Evolutionary conservation across 2,888 invertebrate species (phyloP), one percentile per base, ranked within the genome.

Genomic region (Macrosiphum euphorbiae): DNA sequence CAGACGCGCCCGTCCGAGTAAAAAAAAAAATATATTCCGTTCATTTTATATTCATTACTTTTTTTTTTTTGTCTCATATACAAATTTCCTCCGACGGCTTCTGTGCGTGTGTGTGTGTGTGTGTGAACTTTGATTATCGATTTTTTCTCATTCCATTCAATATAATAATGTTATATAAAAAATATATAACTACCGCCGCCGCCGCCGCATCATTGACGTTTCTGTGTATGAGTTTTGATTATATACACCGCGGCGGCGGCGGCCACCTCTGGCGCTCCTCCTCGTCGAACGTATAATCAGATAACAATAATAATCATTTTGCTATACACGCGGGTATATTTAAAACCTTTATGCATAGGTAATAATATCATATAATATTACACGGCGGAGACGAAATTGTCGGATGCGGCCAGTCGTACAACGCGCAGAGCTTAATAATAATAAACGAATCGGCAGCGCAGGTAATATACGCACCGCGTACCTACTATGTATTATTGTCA

Each of bases 31-130:
- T 88, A 92, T 78, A 92, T 92, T 88, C 92, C 92, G 92, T 92
- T 92, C 41, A 88, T 88, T 88, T 92, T 78, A 88, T 92, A 78
- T 88, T 92, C 88, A 78, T 92, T 92, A 87, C 41, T 85, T 85
- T 78, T 78, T 50, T 67, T 88, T 78, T 44, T 41, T 10, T 78
- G 52, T 92, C 52, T 20, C 61, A 87, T 88, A 67, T 88, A 93
- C 89, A 89, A 89, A 89, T 94, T 90, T 94, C 50, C 85, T 94
- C 50, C 85, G 90, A 94, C 86, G 90, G 94, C 94, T 94, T 94
- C 94, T 58, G 94, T 94, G 84, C 90, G 89, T 85, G 86, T 35
- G 84, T 84, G 35, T 67, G n/a, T 78, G 78, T 13, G 84, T 84
- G 35, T 78, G 41, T 78, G 88, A 92, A 87, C 52, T 92, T 88